A percentile compares a stretch with the other conserved stretches of the same genome.
Conservation (phyloP, 2,797 vertebrate genomes). For the Mus minutoides region DNA sequence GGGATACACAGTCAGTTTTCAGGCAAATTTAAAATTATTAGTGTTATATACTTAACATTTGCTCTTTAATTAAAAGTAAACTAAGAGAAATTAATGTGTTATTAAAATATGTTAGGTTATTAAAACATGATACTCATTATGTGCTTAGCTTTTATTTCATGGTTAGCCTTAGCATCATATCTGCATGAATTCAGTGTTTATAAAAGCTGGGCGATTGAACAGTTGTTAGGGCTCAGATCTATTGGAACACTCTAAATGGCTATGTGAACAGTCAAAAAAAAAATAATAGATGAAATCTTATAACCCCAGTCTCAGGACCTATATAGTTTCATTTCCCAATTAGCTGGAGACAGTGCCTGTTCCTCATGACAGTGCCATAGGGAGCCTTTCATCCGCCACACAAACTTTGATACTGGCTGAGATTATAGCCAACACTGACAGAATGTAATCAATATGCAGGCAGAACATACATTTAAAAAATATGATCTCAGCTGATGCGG, state of each 20-base stretch:
- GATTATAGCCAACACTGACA: constrained; percentile 56
- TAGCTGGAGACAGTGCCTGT: constrained; percentile 51
- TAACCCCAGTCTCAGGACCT: constrained; percentile 32
- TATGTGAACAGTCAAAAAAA: constrained; percentile 16
- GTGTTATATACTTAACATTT: background rate
- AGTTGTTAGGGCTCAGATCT: constrained; percentile 13
- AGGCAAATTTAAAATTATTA: constrained; percentile 19
- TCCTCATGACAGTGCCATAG: constrained; percentile 54
- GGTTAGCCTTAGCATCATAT: constrained; percentile 8
- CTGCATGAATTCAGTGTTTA: background rate
- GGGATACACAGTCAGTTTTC: background rate
- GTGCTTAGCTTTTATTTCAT: constrained; percentile 17
- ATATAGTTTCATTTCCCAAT: constrained; percentile 68
- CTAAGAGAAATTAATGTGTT: background rate
- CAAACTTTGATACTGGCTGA: constrained; percentile 69
- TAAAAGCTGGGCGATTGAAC: background rate
- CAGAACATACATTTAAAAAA: constrained; percentile 67
- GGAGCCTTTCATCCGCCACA: constrained; percentile 69
- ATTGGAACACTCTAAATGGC: constrained; percentile 42
- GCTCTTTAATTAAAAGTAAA: constrained; percentile 44
- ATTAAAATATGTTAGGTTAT: background rate
- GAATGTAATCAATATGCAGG: constrained; percentile 77
- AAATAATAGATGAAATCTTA: constrained; percentile 65
- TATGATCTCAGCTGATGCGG: constrained; percentile 54
- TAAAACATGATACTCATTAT: background rate